A percentile compares a stretch with the other conserved stretches of the same genome.
These are phyloP conservation scores for Hirtodrosophila trivittata DNA, from an alignment of 2,888 invertebrate species.

Conservation along the genomic window DNA sequence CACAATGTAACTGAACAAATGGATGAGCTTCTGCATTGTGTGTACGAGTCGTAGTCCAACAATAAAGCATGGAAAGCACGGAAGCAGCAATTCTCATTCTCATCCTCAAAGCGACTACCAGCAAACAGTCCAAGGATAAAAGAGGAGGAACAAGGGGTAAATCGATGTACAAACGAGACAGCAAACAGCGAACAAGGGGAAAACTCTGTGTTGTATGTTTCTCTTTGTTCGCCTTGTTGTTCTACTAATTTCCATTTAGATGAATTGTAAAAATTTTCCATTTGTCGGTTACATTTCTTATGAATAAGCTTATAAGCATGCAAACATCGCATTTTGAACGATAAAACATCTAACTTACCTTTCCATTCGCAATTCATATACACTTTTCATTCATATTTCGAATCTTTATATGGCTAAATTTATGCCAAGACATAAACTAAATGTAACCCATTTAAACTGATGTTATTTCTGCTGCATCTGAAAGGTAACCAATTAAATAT, in stretches of 20 bases:
- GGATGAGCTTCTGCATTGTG: conserved; percentile 4
- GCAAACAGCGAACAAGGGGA: background rate
- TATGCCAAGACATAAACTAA: no score
- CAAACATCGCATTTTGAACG: no score
- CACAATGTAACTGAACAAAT: conserved; percentile 21
- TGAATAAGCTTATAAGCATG: background rate
- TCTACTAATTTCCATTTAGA: conserved; percentile 29
- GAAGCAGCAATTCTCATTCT: conserved; percentile 28
- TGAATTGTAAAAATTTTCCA: conserved; percentile 22
- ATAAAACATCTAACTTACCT: no score
- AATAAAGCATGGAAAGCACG: conserved; percentile 8
- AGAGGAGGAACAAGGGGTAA: background rate
- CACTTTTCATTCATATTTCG: no score
- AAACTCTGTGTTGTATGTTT: conserved; percentile 27
- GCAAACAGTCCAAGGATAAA: conserved; percentile 15
- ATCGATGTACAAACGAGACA: background rate
- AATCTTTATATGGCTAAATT: no score
- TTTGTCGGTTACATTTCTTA: background rate
- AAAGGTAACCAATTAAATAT: no score
- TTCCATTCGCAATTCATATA: no score
- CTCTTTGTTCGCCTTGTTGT: conserved; percentile 16
- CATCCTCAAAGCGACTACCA: background rate
- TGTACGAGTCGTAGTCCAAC: conserved; percentile 15
- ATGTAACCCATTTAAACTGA: no score
- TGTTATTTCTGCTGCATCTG: no score